Evolutionary conservation across 2,113 vertebrate genomes (phyloP).

Genomic region (Holacanthus passer): DNA sequence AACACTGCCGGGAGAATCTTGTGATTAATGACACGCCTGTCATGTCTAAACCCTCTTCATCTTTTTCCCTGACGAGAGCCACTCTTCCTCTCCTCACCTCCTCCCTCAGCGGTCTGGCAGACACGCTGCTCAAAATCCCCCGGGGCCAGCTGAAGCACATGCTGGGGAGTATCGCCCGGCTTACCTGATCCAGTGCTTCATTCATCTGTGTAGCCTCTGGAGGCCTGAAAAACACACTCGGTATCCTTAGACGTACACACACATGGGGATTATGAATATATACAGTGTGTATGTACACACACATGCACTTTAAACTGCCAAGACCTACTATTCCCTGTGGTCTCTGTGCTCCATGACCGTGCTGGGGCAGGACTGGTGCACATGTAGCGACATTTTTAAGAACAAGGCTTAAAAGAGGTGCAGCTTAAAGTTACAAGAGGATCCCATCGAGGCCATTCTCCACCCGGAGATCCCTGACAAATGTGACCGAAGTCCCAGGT

Average conservation of each 20-base stretch:
- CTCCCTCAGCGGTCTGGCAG: slow-evolving; percentile 63
- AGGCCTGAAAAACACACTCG: slow-evolving; percentile 55
- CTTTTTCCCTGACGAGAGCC: slow-evolving; percentile 63
- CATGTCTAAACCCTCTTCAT: slow-evolving; percentile 71
- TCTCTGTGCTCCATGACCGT: background rate
- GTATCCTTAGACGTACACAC: slow-evolving; percentile 19
- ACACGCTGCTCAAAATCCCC: slow-evolving; percentile 68
- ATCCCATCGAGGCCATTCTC: slow-evolving; percentile 56
- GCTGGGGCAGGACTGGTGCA: slow-evolving; percentile 18
- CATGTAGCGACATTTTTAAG: slow-evolving; percentile 19
- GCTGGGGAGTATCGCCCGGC: slow-evolving; percentile 70
- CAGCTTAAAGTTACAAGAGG: slow-evolving; percentile 43
- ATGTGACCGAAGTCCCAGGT: slow-evolving; percentile 69
- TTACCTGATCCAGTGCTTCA: slow-evolving; percentile 80
- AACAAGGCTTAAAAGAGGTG: slow-evolving; percentile 31
- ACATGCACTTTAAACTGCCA: slow-evolving; percentile 25
- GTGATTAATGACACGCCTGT: slow-evolving; percentile 71
- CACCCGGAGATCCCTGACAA: slow-evolving; percentile 57
- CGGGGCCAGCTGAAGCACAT: slow-evolving; percentile 72
- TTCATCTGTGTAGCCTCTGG: slow-evolving; percentile 77
- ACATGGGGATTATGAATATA: slow-evolving; percentile 36
- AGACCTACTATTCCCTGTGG: slow-evolving; percentile 21
- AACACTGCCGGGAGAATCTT: slow-evolving; percentile 64
- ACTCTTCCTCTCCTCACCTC: slow-evolving; percentile 39
- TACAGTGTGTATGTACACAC: slow-evolving; percentile 15